phyloP scores from a whole-genome alignment of 2,113 vertebrate genomes.

The Ceyx cyanopectus region DNA sequence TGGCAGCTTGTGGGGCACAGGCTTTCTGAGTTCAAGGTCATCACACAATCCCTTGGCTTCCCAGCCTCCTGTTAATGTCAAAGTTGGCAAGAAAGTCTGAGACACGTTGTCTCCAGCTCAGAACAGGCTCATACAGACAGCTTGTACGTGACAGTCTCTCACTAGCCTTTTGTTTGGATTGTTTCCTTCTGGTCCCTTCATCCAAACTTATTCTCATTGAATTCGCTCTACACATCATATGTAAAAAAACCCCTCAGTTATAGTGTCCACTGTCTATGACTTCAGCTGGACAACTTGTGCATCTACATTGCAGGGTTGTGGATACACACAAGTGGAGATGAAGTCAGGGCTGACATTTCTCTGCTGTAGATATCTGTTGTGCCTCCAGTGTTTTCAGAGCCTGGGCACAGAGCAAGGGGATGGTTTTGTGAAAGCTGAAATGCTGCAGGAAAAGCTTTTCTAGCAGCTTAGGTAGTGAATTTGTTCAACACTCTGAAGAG shows the following conservation, averaged over 20 bases:
- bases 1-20: fast-evolving
- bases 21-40: fast-evolving
- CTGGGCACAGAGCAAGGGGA: not conserved
- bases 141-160: fast-evolving
- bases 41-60: not conserved
- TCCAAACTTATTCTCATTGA: not conserved
- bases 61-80: not conserved
- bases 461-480: not conserved
- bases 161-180: not conserved
- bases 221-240: not conserved
- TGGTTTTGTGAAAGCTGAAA: not conserved
- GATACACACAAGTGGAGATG: not conserved
- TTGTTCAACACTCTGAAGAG: not conserved
- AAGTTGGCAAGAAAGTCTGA: not conserved
- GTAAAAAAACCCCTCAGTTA: fast-evolving
- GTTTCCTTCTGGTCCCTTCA: not conserved
- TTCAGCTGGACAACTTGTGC: not conserved
- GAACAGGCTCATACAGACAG: not conserved
- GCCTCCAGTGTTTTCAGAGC: not conserved
- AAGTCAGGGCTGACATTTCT: not conserved
- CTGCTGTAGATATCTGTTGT: not conserved
- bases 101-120: not conserved
- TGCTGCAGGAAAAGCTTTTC: not conserved
- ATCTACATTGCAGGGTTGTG: not conserved
- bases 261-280: not conserved